These are phyloP conservation scores for Pyrgilauda ruficollis DNA, from an alignment of 2,113 vertebrate genomes.

Conservation along the genomic window DNA sequence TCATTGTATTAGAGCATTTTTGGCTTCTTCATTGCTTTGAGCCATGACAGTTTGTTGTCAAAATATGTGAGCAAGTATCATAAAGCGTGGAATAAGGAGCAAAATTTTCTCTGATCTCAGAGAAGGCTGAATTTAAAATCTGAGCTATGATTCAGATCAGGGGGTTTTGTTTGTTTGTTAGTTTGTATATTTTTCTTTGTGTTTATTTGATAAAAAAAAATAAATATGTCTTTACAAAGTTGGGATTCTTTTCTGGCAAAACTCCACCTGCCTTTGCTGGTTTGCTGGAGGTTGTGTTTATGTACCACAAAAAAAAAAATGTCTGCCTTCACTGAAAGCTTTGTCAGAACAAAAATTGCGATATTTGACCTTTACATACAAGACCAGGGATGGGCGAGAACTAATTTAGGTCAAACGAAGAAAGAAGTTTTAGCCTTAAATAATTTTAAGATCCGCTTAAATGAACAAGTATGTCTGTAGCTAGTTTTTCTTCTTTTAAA, in stretches of 20 bases:
- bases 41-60: slow-evolving; percentile 9
- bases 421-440: background rate
- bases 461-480: background rate
- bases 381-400: background rate
- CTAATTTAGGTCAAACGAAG: background rate
- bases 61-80: slow-evolving; percentile 19
- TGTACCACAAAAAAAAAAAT: background rate
- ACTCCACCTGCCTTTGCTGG: background rate
- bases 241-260: background rate
- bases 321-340: background rate
- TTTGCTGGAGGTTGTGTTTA: background rate
- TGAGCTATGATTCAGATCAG: background rate
- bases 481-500: background rate
- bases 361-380: background rate
- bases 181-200: background rate
- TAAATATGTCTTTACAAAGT: background rate
- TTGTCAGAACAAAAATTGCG: background rate
- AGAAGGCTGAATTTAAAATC: background rate
- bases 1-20: background rate
- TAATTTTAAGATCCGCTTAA: background rate
- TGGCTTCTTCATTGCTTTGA: background rate
- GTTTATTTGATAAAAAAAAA: slow-evolving; percentile 5
- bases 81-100: background rate
- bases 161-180: background rate
- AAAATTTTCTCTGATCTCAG: slow-evolving; percentile 9